Evolutionary conservation across 2,797 vertebrate genomes (phyloP).

Genomic region (Vespertilio murinus): DNA sequence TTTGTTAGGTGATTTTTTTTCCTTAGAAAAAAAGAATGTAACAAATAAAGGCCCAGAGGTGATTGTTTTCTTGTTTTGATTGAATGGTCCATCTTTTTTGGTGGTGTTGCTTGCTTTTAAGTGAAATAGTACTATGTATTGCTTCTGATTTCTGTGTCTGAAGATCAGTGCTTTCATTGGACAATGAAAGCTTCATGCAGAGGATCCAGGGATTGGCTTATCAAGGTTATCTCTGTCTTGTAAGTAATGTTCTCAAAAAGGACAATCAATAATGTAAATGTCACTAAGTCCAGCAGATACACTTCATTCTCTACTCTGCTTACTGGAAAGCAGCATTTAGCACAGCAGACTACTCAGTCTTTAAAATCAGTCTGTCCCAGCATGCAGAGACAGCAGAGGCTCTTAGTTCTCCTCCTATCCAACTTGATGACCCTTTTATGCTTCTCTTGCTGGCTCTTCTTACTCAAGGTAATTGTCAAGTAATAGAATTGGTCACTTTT

Average conservation of each 20-base stretch:
- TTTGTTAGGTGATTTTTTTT: background rate
- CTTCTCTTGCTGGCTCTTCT: background rate
- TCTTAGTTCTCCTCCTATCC: background rate
- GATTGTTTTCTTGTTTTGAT: background rate
- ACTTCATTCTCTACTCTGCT: background rate
- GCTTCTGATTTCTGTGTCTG: background rate
- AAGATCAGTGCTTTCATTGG: background rate
- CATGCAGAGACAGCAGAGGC: background rate
- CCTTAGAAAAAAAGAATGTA: background rate
- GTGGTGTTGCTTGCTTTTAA: background rate
- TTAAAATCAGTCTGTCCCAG: background rate
- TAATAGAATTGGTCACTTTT: background rate
- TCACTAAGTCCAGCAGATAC: background rate
- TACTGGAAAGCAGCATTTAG: background rate
- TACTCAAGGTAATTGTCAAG: background rate
- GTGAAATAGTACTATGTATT: background rate
- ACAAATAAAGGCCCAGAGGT: background rate
- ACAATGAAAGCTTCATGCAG: background rate
- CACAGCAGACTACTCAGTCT: background rate
- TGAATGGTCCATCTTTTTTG: background rate
- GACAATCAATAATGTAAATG: background rate
- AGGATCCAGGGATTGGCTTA: background rate
- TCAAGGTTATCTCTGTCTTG: background rate
- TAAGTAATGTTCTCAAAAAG: background rate
- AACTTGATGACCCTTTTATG: background rate